Evolutionary conservation across 1,140 invertebrate genomes (phyloP), one percentile per base, ranked within the genome.

Genomic region (Heliothis virescens): DNA sequence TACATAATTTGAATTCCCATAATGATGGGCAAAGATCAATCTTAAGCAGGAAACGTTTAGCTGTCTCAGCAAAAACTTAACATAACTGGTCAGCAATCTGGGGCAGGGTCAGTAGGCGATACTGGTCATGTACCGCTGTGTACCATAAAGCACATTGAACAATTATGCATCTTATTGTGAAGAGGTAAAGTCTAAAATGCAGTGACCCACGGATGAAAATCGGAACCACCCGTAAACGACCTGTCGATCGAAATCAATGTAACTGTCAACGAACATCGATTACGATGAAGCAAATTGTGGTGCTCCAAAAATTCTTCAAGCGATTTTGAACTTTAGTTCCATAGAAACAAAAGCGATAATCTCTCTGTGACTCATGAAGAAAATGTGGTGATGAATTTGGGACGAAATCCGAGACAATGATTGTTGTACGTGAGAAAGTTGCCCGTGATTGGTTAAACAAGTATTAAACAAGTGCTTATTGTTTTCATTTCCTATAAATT

Each of bases 21-120:
- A 41, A 47, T 29, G 34, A 53, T 71, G 48, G 10, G 21, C 48
- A 15, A 18, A 53, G 48, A 50, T 71, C 52, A 52, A 71, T 53
- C 48, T 71, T 50, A 71, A 48, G 13, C 29, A 72, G 69, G 69
- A 72, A 62, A 74, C 57, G 18, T 29, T 74, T 9, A 41, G 34
- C 34, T 74, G 16, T 47, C 34, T 74, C 48, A 76, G 34, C 29
- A 76, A 77, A 82, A 79, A 79, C 67, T 62, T 48, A 63, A 57
- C 65, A 71, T 73, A 72, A 79, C 80, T 63, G 62, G 74, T 62
- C 29, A 60, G 16, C 50, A 83, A 73, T 82, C 67, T 84, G 57
- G 85, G 75, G 73, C 85, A 87, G 82, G 85, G 85, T 87, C 81
- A 83, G 76, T 81, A 74, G 78, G 79, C 79, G 71, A 84, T 76